Conservation (phyloP, 2,113 vertebrate species). For the Protobothrops mucrosquamatus region DNA sequence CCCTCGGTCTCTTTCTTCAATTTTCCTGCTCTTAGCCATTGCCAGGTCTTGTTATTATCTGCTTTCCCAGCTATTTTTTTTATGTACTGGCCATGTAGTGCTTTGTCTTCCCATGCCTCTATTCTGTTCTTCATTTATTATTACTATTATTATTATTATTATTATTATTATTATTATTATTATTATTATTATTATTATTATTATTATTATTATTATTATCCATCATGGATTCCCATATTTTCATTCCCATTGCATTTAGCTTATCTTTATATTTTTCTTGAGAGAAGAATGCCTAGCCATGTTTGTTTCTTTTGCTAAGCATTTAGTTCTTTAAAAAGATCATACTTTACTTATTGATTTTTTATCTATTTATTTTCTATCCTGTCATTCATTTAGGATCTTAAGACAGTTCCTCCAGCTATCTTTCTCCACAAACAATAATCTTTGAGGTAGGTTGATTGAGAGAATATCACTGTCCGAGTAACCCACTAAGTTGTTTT, state of each 20-base stretch:
- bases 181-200: too few species aligned
- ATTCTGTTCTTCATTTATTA: too few species aligned
- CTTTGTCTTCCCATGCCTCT: too few species aligned
- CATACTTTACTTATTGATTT: too few species aligned
- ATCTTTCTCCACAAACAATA: background rate
- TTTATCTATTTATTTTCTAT: background rate
- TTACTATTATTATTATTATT: too few species aligned
- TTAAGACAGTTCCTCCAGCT: background rate
- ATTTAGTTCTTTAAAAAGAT: background rate
- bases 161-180: too few species aligned
- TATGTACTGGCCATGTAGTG: too few species aligned
- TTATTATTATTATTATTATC: too few species aligned
- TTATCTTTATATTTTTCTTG: background rate
- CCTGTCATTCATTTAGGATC: background rate
- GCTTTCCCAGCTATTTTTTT: too few species aligned
- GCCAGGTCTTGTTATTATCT: too few species aligned
- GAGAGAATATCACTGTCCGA: background rate
- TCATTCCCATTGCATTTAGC: background rate
- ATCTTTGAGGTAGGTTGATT: background rate
- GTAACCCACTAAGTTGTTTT: background rate
- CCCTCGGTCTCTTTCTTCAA: too few species aligned
- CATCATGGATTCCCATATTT: background rate
- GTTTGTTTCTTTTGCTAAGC: background rate
- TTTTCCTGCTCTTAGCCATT: too few species aligned
- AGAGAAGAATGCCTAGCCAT: background rate